phyloP scores from a whole-genome alignment of 1,140 invertebrate species.

The Patella vulgata region DNA sequence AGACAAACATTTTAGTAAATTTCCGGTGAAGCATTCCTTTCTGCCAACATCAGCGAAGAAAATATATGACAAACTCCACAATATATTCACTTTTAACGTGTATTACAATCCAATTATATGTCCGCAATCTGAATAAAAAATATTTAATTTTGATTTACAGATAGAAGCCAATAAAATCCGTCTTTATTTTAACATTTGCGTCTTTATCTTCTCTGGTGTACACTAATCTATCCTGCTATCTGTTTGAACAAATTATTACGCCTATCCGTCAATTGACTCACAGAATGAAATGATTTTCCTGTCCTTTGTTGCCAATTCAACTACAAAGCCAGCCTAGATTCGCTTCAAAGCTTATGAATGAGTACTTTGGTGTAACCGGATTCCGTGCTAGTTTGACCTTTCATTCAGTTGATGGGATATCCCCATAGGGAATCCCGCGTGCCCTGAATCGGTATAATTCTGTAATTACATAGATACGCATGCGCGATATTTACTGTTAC shows the following conservation, averaged over 20 bases:
- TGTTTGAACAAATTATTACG: conserved; percentile 9
- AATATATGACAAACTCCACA: too few relatives aligned
- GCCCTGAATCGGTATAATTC: conserved; percentile 35
- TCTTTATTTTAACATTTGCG: too few relatives aligned
- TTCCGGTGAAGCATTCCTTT: too few relatives aligned
- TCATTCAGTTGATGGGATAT: conserved; percentile 48
- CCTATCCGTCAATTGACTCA: not conserved
- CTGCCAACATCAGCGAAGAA: too few relatives aligned
- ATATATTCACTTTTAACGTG: too few relatives aligned
- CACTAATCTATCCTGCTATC: too few relatives aligned
- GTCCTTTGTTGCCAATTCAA: conserved; percentile 11
- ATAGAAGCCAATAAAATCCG: too few relatives aligned
- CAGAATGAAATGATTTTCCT: conserved; percentile 8
- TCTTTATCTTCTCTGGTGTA: too few relatives aligned
- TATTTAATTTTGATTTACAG: too few relatives aligned
- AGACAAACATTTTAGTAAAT: too few relatives aligned
- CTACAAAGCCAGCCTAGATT: conserved; percentile 8
- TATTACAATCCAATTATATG: too few relatives aligned
- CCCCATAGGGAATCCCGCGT: conserved; percentile 44
- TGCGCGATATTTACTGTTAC: conserved; percentile 38
- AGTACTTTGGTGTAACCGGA: conserved; percentile 19
- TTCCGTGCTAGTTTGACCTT: conserved; percentile 35
- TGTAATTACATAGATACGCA: conserved; percentile 16
- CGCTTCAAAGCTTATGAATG: conserved; percentile 23
- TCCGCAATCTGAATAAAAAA: too few relatives aligned